Percentiles rank a stretch among this genome's conserved stretches.
Conservation (phyloP, 1,140 invertebrate genomes). For the Trachymyrmex septentrionalis region DNA sequence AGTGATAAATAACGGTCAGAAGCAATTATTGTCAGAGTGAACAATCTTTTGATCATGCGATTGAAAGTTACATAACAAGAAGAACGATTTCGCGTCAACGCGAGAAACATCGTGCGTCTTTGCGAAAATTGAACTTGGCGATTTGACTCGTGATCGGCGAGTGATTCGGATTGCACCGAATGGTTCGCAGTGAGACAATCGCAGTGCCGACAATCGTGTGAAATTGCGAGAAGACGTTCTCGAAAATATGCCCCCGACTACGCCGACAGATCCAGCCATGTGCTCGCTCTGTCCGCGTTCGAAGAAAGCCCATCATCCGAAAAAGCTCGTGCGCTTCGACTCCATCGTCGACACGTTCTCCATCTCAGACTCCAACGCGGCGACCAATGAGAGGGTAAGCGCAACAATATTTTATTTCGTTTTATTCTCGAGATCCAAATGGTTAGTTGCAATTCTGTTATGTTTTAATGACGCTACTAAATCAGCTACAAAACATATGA, state of each 20-base stretch:
- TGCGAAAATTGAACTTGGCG: background rate
- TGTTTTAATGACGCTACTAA: background rate
- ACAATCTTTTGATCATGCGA: slow-evolving; percentile 18
- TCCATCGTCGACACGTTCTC: slow-evolving; percentile 89
- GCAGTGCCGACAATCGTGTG: slow-evolving; percentile 50
- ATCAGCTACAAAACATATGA: no score
- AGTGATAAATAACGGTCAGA: slow-evolving; percentile 14
- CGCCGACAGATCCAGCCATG: slow-evolving; percentile 84
- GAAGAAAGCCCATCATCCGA: slow-evolving; percentile 85
- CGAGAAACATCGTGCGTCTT: slow-evolving; percentile 7
- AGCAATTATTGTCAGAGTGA: slow-evolving; percentile 44
- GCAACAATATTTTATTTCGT: slow-evolving; percentile 7
- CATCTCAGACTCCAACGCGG: slow-evolving; percentile 86
- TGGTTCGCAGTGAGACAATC: slow-evolving; percentile 30
- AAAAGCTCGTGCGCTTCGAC: slow-evolving; percentile 89
- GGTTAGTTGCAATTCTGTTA: background rate
- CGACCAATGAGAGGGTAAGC: slow-evolving; percentile 86
- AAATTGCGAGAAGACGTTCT: slow-evolving; percentile 59
- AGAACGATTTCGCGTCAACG: background rate
- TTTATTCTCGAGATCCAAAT: background rate
- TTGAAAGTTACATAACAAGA: background rate
- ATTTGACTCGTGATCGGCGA: background rate
- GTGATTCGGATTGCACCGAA: background rate
- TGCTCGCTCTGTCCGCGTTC: slow-evolving; percentile 88
- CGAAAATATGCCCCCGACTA: slow-evolving; percentile 83